A percentile compares a stretch with the other conserved stretches of the same genome.
Conservation (phyloP, 1,140 invertebrate genomes). For the Zeugodacus cucurbitae region DNA sequence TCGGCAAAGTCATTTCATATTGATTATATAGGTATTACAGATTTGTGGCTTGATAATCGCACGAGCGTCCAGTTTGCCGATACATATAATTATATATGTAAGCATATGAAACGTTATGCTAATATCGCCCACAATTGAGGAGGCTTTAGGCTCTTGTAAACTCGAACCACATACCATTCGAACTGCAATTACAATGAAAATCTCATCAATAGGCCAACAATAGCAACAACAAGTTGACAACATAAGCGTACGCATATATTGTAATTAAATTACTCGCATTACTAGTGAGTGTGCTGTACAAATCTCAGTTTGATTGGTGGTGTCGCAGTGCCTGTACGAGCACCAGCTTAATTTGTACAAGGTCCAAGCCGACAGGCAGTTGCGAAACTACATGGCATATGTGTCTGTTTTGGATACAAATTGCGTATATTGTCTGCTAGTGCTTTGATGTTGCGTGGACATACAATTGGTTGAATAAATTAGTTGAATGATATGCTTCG, state of each 20-base stretch:
- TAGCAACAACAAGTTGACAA: background rate
- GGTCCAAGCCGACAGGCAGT: background rate
- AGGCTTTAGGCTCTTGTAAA: background rate
- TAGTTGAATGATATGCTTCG: too few species aligned
- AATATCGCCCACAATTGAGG: background rate
- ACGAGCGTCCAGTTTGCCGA: background rate
- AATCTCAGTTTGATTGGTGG: background rate
- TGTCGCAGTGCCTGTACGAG: background rate
- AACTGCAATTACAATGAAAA: too few species aligned
- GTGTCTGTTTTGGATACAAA: too few species aligned
- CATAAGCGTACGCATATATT: background rate
- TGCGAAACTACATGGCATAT: background rate
- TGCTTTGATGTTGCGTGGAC: too few species aligned
- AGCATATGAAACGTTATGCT: background rate
- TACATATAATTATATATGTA: background rate
- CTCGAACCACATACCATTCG: background rate
- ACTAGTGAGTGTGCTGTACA: background rate
- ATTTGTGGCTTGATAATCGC: background rate
- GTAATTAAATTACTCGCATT: background rate
- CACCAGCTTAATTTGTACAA: background rate
- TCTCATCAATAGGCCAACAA: background rate
- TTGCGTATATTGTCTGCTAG: too few species aligned
- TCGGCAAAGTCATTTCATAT: background rate
- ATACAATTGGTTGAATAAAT: too few species aligned
- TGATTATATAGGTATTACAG: background rate